Percentiles rank a stretch among this genome's conserved stretches.
These are phyloP conservation scores for Tachina fera DNA, from an alignment of 2,888 invertebrate genomes.

Conservation along the genomic window DNA sequence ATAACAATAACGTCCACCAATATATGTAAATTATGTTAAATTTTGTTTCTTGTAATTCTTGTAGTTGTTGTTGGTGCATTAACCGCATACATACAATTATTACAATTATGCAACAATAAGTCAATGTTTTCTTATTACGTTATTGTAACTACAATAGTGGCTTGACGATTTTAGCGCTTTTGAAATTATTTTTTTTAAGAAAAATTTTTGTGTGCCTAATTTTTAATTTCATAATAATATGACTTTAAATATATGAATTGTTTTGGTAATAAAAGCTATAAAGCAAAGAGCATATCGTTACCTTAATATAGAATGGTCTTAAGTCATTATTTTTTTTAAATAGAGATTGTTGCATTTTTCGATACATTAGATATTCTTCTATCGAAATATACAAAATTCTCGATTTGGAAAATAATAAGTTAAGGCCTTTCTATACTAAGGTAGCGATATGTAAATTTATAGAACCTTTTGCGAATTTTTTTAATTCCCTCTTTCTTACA, in stretches of 20 bases:
- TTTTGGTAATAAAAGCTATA: too few relatives aligned
- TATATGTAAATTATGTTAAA: conserved; percentile 40
- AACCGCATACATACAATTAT: conserved; percentile 24
- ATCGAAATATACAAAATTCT: too few relatives aligned
- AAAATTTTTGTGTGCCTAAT: not conserved
- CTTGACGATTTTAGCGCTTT: conserved; percentile 22
- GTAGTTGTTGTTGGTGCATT: conserved; percentile 39
- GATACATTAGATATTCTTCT: too few relatives aligned
- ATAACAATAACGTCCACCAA: conserved; percentile 36
- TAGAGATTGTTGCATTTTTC: too few relatives aligned
- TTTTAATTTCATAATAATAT: conserved; percentile 15
- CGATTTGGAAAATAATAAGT: too few relatives aligned
- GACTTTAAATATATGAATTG: too few relatives aligned
- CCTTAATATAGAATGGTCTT: too few relatives aligned
- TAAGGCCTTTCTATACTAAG: too few relatives aligned
- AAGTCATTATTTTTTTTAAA: too few relatives aligned
- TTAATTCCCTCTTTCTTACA: not conserved
- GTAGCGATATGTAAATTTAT: too few relatives aligned
- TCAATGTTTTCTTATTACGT: conserved; percentile 56
- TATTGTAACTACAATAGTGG: conserved; percentile 18
- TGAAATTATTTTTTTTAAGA: conserved; percentile 26
- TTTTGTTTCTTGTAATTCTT: conserved; percentile 40
- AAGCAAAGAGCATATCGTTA: too few relatives aligned
- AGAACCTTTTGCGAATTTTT: too few relatives aligned
- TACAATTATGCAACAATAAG: conserved; percentile 59